Conservation (phyloP, 2,888 invertebrate genomes). For the Athalia circularis region DNA sequence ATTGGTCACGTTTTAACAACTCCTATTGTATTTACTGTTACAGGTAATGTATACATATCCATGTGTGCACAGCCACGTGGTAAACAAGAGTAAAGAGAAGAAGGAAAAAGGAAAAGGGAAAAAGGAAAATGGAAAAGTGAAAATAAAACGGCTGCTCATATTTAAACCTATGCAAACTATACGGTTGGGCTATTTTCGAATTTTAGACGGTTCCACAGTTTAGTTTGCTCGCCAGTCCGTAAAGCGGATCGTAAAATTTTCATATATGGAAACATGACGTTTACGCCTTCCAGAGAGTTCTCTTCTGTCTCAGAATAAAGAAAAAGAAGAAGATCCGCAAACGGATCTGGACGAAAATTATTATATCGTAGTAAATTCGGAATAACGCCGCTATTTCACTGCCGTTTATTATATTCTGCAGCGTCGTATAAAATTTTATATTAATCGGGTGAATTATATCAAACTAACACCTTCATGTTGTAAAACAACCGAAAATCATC, state of each 20-base stretch:
- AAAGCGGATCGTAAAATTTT: conserved; percentile 8
- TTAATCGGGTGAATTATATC: no score
- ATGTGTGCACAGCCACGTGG: background rate
- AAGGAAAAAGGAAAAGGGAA: no score
- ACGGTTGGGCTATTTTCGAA: background rate
- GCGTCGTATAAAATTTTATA: background rate
- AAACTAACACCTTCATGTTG: no score
- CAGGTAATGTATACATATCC: background rate
- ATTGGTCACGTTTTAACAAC: background rate
- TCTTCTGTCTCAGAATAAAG: background rate
- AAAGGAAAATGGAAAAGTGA: no score
- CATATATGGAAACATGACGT: conserved; percentile 49
- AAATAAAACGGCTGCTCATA: no score
- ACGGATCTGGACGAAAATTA: no score
- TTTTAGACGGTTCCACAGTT: background rate
- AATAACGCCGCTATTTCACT: no score
- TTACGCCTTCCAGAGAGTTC: conserved; percentile 38
- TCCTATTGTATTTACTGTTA: background rate
- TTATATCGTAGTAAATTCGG: no score
- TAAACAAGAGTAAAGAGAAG: background rate
- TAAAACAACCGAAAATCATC: no score
- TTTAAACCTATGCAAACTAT: no score
- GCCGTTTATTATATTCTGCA: background rate
- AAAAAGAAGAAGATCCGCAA: no score
- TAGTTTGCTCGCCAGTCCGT: conserved; percentile 4